These are phyloP conservation scores for Tauraco erythrolophus DNA, from an alignment of 2,113 vertebrate genomes.

Conservation along the genomic window DNA sequence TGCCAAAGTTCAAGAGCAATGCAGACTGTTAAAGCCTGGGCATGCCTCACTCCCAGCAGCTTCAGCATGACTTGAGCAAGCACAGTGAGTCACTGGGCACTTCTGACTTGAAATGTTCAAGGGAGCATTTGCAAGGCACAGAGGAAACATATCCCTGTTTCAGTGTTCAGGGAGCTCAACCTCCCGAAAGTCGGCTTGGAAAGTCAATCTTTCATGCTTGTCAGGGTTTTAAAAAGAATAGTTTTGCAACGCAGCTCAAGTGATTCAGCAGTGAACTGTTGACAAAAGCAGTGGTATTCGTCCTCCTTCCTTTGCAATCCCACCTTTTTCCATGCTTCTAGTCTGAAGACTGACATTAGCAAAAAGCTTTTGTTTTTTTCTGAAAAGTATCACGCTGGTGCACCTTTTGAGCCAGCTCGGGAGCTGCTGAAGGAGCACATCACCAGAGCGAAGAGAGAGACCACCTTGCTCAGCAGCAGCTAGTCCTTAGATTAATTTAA, in stretches of 20 bases:
- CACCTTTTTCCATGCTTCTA: background rate
- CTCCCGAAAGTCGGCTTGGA: background rate
- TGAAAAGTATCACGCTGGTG: background rate
- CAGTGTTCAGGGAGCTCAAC: background rate
- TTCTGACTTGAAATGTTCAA: background rate
- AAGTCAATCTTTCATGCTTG: background rate
- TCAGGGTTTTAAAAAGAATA: background rate
- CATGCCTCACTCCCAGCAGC: background rate
- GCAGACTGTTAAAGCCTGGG: background rate
- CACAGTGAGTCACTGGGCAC: background rate
- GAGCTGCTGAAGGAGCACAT: background rate
- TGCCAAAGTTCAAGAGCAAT: background rate
- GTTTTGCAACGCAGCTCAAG: background rate
- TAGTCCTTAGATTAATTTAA: background rate
- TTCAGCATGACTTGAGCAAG: background rate
- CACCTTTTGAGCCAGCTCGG: background rate
- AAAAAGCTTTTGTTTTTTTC: background rate
- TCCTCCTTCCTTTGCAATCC: background rate
- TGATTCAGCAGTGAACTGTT: background rate
- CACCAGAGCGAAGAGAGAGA: background rate
- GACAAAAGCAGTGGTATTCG: background rate
- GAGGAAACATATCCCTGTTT: background rate
- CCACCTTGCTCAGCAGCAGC: background rate
- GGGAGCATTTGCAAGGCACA: background rate
- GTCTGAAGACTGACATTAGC: background rate